Conservation (phyloP, 1,140 invertebrate species). For the Colletes gigas region DNA sequence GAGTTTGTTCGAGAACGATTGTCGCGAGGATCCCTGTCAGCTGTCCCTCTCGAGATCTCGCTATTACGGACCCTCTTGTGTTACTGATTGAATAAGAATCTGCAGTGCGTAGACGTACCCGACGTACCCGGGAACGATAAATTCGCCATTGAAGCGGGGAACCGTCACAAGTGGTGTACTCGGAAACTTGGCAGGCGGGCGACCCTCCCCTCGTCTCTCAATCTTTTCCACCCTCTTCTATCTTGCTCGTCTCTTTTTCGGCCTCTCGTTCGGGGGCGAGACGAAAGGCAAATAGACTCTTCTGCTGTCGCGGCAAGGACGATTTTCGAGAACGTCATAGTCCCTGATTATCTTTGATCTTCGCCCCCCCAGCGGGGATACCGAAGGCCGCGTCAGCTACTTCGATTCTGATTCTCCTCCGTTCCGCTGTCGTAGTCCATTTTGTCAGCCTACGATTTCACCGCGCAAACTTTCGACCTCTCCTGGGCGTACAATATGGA, state of each 20-base stretch:
- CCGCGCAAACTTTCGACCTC: neutral
- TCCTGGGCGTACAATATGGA: neutral
- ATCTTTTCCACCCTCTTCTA: slow-evolving; percentile 11
- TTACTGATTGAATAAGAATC: slow-evolving; percentile 17
- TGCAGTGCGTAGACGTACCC: slow-evolving; percentile 17
- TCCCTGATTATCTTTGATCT: slow-evolving; percentile 75
- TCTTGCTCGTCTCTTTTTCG: slow-evolving; percentile 24
- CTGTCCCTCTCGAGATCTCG: neutral
- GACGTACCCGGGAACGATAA: slow-evolving; percentile 42
- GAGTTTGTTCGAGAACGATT: slow-evolving; percentile 3
- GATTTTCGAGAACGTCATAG: slow-evolving; percentile 57
- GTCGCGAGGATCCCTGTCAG: neutral
- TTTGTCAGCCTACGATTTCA: neutral
- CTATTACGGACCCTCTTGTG: neutral
- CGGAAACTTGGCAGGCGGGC: slow-evolving; percentile 53
- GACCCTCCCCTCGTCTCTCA: slow-evolving; percentile 5
- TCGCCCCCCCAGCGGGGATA: slow-evolving; percentile 39
- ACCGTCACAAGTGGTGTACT: slow-evolving; percentile 55
- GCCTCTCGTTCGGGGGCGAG: slow-evolving; percentile 31
- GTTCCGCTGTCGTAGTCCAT: neutral
- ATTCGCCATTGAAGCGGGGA: slow-evolving; percentile 41
- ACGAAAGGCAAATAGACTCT: slow-evolving; percentile 69
- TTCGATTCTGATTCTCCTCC: slow-evolving; percentile 30
- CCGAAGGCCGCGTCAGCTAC: slow-evolving; percentile 45
- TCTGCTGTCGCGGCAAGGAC: slow-evolving; percentile 59